Percentiles rank a stretch among this genome's conserved stretches.
Conservation (phyloP, 2,888 invertebrate species). For the Synanthedon andrenaeformis region DNA sequence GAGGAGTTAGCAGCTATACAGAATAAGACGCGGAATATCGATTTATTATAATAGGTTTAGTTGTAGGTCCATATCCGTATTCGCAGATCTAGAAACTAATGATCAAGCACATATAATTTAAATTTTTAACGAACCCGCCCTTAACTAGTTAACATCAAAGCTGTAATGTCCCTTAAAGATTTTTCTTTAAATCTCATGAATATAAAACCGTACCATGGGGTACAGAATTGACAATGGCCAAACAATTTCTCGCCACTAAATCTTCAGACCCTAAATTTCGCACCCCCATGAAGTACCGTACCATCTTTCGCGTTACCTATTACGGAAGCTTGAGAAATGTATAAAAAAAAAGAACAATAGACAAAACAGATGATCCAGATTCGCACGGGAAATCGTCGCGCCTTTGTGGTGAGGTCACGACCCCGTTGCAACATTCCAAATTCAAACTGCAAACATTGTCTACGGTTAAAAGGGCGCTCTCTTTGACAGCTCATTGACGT, state of each 20-base stretch:
- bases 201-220: too few relatives aligned
- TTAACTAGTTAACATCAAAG: too few relatives aligned
- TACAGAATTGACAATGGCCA: too few relatives aligned
- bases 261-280: not conserved
- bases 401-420: slow-evolving; percentile 35
- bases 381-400: slow-evolving; percentile 40
- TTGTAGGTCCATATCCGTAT: too few relatives aligned
- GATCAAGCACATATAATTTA: too few relatives aligned
- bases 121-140: too few relatives aligned
- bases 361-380: slow-evolving; percentile 49
- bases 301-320: not conserved
- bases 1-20: too few relatives aligned
- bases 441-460: not conserved
- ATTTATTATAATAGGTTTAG: too few relatives aligned
- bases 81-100: too few relatives aligned
- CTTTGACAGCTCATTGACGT: not conserved
- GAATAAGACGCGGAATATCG: too few relatives aligned
- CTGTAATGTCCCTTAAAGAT: too few relatives aligned
- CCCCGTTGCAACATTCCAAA: slow-evolving; percentile 14
- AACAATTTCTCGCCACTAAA: not conserved
- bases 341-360: slow-evolving; percentile 44
- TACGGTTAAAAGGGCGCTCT: not conserved
- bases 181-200: too few relatives aligned
- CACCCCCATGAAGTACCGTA: not conserved
- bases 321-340: slow-evolving; percentile 29